Percentiles rank a stretch among this genome's conserved stretches.
Conservation (phyloP, 2,888 invertebrate genomes). For the Cantharis lateralis region DNA sequence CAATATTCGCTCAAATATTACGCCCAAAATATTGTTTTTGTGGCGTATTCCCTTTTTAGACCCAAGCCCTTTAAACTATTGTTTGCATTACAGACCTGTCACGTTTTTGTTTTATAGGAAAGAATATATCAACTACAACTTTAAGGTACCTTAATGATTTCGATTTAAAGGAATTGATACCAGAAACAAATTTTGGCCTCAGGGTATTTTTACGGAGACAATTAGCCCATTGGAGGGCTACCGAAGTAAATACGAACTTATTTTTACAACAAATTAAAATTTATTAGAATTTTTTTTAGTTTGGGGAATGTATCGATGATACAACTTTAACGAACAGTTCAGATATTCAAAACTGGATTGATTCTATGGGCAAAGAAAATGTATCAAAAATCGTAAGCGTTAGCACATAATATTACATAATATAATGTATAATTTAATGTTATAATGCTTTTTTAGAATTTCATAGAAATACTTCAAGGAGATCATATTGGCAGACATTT, state of each 20-base stretch:
- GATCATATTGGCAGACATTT: not conserved
- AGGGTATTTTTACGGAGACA: not conserved
- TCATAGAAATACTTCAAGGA: not conserved
- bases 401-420: not conserved
- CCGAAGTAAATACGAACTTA: not conserved
- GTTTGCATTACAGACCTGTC: no score
- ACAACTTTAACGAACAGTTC: not conserved
- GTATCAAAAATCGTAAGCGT: not conserved
- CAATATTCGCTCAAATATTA: no score
- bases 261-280: not conserved
- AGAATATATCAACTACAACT: not conserved
- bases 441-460: not conserved
- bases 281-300: not conserved
- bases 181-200: not conserved
- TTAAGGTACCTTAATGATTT: not conserved
- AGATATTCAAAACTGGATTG: not conserved
- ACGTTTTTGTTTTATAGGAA: not conserved
- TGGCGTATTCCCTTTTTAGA: not conserved
- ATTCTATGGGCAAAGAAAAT: not conserved
- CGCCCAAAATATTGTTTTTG: not conserved
- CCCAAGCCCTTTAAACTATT: no score
- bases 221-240: not conserved
- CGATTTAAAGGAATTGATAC: not conserved
- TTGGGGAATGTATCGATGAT: not conserved
- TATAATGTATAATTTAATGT: not conserved